Conservation (phyloP, 2,113 vertebrate species). For the Pelusios castaneus region DNA sequence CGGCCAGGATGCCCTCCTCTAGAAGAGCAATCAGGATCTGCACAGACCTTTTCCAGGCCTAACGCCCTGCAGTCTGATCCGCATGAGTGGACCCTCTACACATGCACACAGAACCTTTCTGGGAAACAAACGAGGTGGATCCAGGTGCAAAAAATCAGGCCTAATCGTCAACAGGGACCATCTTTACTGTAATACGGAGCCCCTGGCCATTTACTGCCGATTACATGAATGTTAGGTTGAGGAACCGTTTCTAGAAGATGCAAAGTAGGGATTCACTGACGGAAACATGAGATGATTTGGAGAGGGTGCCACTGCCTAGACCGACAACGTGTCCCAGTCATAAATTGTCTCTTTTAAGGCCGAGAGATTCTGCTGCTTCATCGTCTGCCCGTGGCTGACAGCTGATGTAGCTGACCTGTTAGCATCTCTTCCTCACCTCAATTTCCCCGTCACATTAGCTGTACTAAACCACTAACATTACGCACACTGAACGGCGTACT, state of each 20-base stretch:
- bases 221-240: not conserved
- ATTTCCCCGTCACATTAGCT: fast-evolving
- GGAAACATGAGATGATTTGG: not conserved
- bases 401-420: fast-evolving
- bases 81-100: not conserved
- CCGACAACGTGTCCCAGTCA: fast-evolving
- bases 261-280: not conserved
- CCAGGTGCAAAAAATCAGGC: not conserved
- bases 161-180: not conserved
- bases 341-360: fast-evolving
- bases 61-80: fast-evolving
- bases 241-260: not conserved
- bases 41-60: fast-evolving
- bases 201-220: not conserved
- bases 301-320: not conserved
- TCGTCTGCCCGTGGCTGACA: not conserved
- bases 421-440: not conserved
- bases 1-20: not conserved
- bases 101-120: not conserved
- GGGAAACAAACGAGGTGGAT: not conserved
- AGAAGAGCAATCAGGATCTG: not conserved
- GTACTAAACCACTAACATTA: not conserved
- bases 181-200: not conserved
- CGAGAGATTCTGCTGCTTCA: fast-evolving
- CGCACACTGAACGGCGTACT: fast-evolving